phyloP scores from a whole-genome alignment of 2,797 vertebrate genomes.

The Etheostoma nigrum region DNA sequence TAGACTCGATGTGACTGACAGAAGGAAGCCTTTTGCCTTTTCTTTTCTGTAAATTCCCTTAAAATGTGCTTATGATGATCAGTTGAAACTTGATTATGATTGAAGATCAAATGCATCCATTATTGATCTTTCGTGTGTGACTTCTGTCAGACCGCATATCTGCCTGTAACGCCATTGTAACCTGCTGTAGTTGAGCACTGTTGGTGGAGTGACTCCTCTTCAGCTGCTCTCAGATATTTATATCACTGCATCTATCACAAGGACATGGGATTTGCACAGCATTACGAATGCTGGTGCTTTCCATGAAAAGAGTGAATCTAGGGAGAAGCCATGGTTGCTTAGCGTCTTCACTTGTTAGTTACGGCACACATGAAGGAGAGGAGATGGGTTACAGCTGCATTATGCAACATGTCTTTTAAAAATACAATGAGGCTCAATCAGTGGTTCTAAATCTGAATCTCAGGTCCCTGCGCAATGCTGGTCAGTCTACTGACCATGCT shows the following conservation, averaged over 20 bases:
- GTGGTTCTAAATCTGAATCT: neutral
- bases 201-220: constrained; percentile 26
- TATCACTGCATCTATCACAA: constrained; percentile 26
- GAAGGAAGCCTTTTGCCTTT: neutral
- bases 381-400: constrained; percentile 1
- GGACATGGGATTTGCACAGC: neutral
- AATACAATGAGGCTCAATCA: constrained; percentile 11
- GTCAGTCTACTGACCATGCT: neutral
- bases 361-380: neutral
- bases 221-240: constrained; percentile 42
- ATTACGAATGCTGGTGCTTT: constrained; percentile 12
- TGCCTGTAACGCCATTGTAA: constrained; percentile 11
- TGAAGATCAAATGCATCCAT: neutral
- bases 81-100: neutral
- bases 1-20: neutral
- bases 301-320: neutral
- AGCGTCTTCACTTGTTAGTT: constrained; percentile 11
- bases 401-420: constrained; percentile 20
- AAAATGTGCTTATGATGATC: neutral
- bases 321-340: constrained; percentile 1
- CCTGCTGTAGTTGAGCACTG: constrained; percentile 13
- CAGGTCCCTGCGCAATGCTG: neutral
- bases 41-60: neutral
- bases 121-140: neutral
- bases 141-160: neutral